Evolutionary conservation across 1,140 invertebrate species (phyloP).

Genomic region (Micrasema longulum): DNA sequence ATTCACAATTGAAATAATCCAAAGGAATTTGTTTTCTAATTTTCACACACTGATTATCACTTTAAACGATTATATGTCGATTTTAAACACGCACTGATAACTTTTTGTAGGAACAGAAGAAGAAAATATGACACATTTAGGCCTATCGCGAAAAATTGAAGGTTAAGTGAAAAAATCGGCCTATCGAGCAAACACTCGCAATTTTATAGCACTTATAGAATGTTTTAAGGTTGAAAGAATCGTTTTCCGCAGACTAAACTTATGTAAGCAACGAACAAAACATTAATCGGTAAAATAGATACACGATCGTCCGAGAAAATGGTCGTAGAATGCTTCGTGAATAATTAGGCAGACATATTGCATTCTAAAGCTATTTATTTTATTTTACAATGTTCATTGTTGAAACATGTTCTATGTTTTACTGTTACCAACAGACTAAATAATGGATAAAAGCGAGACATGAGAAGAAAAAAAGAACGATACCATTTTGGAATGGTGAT

Average conservation of each 20-base stretch:
- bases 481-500: background rate
- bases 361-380: slow-evolving; percentile 14
- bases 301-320: slow-evolving; percentile 20
- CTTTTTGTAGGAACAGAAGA: too few species aligned
- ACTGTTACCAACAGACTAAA: slow-evolving; percentile 23
- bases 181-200: slow-evolving; percentile 1
- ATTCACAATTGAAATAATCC: too few species aligned
- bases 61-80: too few species aligned
- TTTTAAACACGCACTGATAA: too few species aligned
- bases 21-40: too few species aligned
- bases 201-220: background rate
- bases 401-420: slow-evolving; percentile 26
- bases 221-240: slow-evolving; percentile 24
- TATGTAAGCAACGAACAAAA: slow-evolving; percentile 18
- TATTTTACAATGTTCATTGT: slow-evolving; percentile 16
- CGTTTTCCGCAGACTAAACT: slow-evolving; percentile 14
- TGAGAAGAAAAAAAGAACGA: slow-evolving; percentile 16
- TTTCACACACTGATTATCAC: too few species aligned
- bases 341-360: slow-evolving; percentile 33
- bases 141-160: slow-evolving; percentile 16
- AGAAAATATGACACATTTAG: slow-evolving; percentile 12
- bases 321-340: slow-evolving; percentile 11
- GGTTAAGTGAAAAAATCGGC: slow-evolving; percentile 30
- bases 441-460: background rate
- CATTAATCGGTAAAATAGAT: slow-evolving; percentile 9